Base-by-base conservation (phyloP, 2,888 invertebrate species). In the Cephus nigrinus region DNA sequence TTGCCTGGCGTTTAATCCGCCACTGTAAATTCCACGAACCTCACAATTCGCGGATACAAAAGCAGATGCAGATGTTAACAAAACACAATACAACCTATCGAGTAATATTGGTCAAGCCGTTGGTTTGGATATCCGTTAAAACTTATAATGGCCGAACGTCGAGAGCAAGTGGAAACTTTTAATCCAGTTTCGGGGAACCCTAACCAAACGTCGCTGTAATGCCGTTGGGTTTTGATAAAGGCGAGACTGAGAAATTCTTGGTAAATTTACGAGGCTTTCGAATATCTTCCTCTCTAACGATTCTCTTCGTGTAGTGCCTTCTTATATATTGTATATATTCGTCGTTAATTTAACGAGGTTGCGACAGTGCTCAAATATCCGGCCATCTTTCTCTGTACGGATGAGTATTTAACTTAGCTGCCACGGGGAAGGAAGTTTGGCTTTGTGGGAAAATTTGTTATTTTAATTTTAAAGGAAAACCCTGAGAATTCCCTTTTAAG, bases 141-240 rank as follows among this genome's bases (percentile, higher is more conserved):
- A 76, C 76, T 77, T 77, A 75, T 78, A 81, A 80, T 76, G 77
- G 74, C 68, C 72, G 69, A 68, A 40, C 32, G 75, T 76, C 74
- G 69, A 78, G 79, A 75, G 30, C 78, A 73, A 34, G 72, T 68
- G 74, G 40, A 80, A 82, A 83, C 80, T 84, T 84, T 82, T 75
- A 84, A 82, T 84, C 80, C 80, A 83, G 81, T 84, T 84, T 83
- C 78, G 74, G 77, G 74, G 77, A 77, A 69, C 73, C 15, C 75
- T 69, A 76, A 72, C 72, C 68, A 75, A 32, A 68, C 35, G 55
- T 55, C 23, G 23, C 55, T 0, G 23, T 55, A 55, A 55, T 9
- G 23, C 23, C 1, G 55, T 23, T 55, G 9, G 55, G 12, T 35
- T 55, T 23, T 23, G 55, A 55, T 2, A 55, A 55, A 55, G 9